Conservation (phyloP, 2,113 vertebrate species). For the Pristiophorus japonicus region DNA sequence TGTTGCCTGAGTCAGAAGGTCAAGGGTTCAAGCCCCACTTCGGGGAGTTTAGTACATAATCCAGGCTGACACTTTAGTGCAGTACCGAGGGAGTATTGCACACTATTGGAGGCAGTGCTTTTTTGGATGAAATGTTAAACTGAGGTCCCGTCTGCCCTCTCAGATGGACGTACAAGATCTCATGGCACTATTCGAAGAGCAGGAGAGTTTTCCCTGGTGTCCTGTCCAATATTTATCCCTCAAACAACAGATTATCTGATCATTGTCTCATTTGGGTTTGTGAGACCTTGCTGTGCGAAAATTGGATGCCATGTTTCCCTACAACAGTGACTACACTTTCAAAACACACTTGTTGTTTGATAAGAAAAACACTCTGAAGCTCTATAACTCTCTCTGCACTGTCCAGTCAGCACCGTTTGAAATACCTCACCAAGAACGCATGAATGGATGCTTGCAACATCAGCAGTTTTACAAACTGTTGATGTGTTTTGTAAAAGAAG, state of each 20-base stretch:
- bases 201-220: not conserved
- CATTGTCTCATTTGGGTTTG: no score
- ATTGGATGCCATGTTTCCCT: not conserved
- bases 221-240: not conserved
- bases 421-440: not conserved
- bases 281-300: no score
- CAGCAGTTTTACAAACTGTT: not conserved
- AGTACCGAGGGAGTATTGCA: not conserved
- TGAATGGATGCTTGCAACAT: not conserved
- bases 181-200: not conserved
- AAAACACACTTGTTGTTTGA: not conserved
- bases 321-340: not conserved
- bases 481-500: not conserved
- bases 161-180: not conserved
- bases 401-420: not conserved
- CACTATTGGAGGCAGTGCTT: not conserved
- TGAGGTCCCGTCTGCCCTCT: not conserved
- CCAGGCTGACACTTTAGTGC: no score
- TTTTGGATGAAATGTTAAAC: not conserved
- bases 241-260: not conserved
- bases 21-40: not conserved
- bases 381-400: not conserved
- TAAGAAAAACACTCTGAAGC: not conserved
- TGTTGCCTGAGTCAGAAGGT: no score
- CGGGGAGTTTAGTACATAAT: not conserved